A percentile compares a stretch with the other conserved stretches of the same genome.
phyloP scores from a whole-genome alignment of 2,888 invertebrate genomes.

The Oscheius sp. region DNA sequence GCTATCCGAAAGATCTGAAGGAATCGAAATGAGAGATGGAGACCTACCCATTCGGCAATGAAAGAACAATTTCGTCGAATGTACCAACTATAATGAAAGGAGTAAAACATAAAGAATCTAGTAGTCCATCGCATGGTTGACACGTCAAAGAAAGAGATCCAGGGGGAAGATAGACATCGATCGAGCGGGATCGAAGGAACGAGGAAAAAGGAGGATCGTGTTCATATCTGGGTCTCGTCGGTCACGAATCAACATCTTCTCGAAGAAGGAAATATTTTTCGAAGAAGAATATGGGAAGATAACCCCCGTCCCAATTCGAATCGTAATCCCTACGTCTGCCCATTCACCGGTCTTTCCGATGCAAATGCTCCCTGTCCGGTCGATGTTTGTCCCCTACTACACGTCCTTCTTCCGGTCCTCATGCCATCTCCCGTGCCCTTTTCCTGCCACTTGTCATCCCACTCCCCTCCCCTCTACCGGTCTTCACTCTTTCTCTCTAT shows the following conservation, averaged over 20 bases:
- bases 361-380: too few relatives aligned
- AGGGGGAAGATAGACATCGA: not conserved
- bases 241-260: too few relatives aligned
- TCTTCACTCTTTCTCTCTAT: not conserved
- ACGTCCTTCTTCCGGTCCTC: not conserved
- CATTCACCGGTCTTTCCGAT: too few relatives aligned
- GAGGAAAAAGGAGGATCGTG: too few relatives aligned
- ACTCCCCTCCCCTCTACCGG: not conserved
- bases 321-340: too few relatives aligned
- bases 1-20: conserved; percentile 51
- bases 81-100: not conserved
- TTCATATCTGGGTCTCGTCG: too few relatives aligned
- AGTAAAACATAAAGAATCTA: not conserved
- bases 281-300: too few relatives aligned
- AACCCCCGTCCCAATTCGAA: too few relatives aligned
- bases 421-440: not conserved
- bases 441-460: not conserved
- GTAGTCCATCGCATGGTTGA: conserved; percentile 12
- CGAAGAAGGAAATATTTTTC: too few relatives aligned
- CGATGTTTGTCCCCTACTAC: not conserved
- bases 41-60: conserved; percentile 18
- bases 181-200: not conserved
- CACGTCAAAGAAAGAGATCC: not conserved
- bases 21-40: not conserved
- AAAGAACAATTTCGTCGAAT: not conserved